Evolutionary conservation across 2,797 vertebrate species (phyloP), one percentile per base, ranked within the genome.

Genomic region (Gadopsis bispinosus): DNA sequence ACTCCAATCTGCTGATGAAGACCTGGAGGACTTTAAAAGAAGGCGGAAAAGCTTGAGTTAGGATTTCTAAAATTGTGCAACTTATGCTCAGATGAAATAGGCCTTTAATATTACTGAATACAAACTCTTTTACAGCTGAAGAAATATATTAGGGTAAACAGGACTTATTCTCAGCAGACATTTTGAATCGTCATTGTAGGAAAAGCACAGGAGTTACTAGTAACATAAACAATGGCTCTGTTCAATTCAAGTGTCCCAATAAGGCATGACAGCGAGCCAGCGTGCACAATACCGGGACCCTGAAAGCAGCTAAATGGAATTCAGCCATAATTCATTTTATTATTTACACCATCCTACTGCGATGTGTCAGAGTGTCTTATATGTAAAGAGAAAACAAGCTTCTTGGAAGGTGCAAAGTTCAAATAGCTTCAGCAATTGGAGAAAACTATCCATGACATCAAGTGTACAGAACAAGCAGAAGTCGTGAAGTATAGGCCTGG

Each of bases 381-480:
- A 22, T 37, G n/a, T 47, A 54, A 62, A 51, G 53, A 29, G 16
- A 10, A 51, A n/a, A 45, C 12, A 9, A 37, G 16, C 33, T 29
- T 29, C 65, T 26, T 4, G 0, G 41, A 35, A 19, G 69, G 10
- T 53, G 39, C 22, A 31, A 58, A 41, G 35, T 69, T 68, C 13
- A 51, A 50, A 69, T 7, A 29, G 20, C 39, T 65, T 68, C 50
- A 63, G 48, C 19, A 47, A 26, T 16, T 48, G 31, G 6, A 79
- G n/a, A 5, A 37, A 83, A 70, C 4, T 35, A 45, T 74, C 50
- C 16, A 73, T 47, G 12, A 73, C 19, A 67, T 67, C 12, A 77
- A 66, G 20, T 33, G 26, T 56, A 63, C 55, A 86, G n/a, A 71
- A 64, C 62, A 77, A 73, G 59, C 59, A 75, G 55, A 69, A 75